These are phyloP conservation scores for Solea senegalensis DNA, from an alignment of 2,113 vertebrate species.

Conservation along the genomic window DNA sequence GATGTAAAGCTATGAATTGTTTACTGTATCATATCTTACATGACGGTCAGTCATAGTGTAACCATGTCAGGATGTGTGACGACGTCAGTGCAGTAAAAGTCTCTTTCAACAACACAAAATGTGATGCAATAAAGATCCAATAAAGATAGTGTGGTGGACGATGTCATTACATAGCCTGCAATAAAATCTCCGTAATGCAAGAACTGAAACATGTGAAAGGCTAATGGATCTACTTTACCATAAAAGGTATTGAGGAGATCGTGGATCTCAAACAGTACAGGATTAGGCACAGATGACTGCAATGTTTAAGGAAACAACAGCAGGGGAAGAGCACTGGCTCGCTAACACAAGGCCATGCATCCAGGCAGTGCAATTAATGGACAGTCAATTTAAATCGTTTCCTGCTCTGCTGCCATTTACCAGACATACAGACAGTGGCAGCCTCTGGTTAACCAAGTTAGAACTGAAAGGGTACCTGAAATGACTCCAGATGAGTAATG, in stretches of 20 bases:
- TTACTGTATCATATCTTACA: too few relatives aligned
- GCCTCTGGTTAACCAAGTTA: conserved; percentile 16
- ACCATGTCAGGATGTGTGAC: too few relatives aligned
- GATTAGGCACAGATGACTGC: not conserved
- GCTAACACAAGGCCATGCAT: conserved; percentile 14
- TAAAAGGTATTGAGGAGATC: not conserved
- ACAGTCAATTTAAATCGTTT: conserved; percentile 39
- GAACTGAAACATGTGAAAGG: not conserved
- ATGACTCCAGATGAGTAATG: not conserved
- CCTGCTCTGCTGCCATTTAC: conserved; percentile 35
- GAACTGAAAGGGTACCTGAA: not conserved
- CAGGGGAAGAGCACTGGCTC: too few relatives aligned
- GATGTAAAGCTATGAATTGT: too few relatives aligned
- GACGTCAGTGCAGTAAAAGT: not conserved
- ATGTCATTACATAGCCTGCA: not conserved
- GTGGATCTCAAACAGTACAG: not conserved
- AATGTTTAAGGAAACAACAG: conserved; percentile 1
- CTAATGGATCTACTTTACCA: not conserved
- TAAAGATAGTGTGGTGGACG: not conserved
- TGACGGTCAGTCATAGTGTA: too few relatives aligned
- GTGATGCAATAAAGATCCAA: not conserved
- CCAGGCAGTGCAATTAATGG: conserved; percentile 18
- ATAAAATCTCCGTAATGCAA: not conserved
- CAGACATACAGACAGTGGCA: not conserved
- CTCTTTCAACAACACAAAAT: not conserved